Evolutionary conservation across 64 coral and sea anemone genomes (phyloP).

Genomic region (Montipora capricornis): DNA sequence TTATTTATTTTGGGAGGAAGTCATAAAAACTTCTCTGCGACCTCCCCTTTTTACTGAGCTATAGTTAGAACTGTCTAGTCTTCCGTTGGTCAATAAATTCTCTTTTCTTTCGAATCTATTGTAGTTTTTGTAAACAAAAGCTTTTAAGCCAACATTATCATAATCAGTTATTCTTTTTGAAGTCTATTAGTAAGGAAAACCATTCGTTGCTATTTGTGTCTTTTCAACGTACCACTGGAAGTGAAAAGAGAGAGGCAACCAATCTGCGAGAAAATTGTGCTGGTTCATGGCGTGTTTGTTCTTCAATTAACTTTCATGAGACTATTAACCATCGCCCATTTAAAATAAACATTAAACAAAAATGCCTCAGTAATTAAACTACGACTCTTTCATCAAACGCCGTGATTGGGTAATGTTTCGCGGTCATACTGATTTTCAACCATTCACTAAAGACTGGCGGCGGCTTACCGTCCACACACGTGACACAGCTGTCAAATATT

Average conservation of each 20-base stretch:
- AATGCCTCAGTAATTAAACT: background rate
- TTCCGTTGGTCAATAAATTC: background rate
- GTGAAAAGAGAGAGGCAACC: background rate
- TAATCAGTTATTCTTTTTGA: background rate
- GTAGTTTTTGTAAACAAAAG: background rate
- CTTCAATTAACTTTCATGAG: background rate
- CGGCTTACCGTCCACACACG: background rate
- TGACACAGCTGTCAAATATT: conserved; percentile 35
- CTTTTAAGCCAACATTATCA: conserved; percentile 11
- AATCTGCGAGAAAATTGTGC: background rate
- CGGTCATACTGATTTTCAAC: conserved; percentile 49
- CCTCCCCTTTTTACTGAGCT: background rate
- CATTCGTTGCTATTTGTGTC: background rate
- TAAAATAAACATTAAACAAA: background rate
- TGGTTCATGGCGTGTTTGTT: background rate
- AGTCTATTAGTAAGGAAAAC: background rate
- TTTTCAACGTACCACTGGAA: background rate
- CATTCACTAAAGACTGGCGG: background rate
- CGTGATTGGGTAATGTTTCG: conserved; percentile 23
- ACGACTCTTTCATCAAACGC: background rate
- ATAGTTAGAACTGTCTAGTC: background rate
- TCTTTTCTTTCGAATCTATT: background rate
- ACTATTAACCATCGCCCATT: background rate
- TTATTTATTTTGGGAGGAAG: background rate
- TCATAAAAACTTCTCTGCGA: background rate